Conservation (phyloP, 1,140 invertebrate species). For the Leucophenga varia region DNA sequence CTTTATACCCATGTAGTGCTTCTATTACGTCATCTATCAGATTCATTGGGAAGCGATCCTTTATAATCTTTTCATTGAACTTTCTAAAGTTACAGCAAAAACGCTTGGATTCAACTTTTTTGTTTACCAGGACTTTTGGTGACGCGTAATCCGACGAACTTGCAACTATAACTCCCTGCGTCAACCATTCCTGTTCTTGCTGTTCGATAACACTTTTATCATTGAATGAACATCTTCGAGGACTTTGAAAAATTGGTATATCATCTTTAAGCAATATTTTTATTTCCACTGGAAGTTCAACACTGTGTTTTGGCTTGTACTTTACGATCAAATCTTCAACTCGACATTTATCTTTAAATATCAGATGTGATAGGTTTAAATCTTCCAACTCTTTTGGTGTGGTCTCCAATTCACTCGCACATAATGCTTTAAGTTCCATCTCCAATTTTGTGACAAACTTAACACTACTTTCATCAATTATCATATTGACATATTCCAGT, state of each 20-base stretch:
- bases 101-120: constrained; percentile 13
- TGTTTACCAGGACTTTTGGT: constrained; percentile 8
- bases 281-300: constrained; percentile 21
- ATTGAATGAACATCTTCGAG: constrained; percentile 18
- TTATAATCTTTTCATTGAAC: constrained; percentile 5
- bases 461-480: too few species aligned
- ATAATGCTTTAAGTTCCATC: too few species aligned
- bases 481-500: too few species aligned
- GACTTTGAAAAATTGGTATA: constrained; percentile 22
- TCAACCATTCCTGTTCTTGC: constrained; percentile 30
- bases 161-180: constrained; percentile 24
- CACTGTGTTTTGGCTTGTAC: constrained; percentile 1
- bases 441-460: too few species aligned
- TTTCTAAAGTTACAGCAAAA: constrained; percentile 15
- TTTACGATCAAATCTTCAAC: too few species aligned
- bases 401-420: too few species aligned
- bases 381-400: too few species aligned
- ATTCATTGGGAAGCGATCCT: constrained; percentile 19
- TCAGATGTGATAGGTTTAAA: too few species aligned
- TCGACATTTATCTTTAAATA: too few species aligned
- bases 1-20: constrained; percentile 9
- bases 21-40: constrained; percentile 26
- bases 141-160: constrained; percentile 25
- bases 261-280: constrained; percentile 28
- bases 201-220: constrained; percentile 23